Base-by-base conservation (phyloP, 2,888 invertebrate genomes). In the Anthophora plumipes region DNA sequence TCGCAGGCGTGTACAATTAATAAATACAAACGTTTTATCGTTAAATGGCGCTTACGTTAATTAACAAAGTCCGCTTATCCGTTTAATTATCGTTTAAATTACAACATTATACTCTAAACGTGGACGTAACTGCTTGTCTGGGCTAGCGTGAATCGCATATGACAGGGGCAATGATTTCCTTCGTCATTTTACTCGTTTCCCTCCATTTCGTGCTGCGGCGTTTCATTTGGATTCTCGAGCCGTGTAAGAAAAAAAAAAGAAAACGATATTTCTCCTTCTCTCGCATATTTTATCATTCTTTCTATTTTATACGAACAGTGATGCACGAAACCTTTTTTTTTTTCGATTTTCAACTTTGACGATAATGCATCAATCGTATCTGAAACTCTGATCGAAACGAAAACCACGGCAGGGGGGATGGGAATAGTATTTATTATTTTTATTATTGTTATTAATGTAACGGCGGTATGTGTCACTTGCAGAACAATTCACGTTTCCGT, bases 41-140 rank as follows among this genome's bases (percentile, higher is more conserved):
- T 69, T 31, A n/a, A 41, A 22, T 43, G 43, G 31, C 41, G 52
- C 68, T 41, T 41, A 20, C 0, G 25, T 50, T 20, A 54, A 67
- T n/a, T 60, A 61, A 61, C n/a, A n/a, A 52, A 4, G 14, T 52
- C 50, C n/a, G 20, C 50, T 41, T 52, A 67, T 25, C 4, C 7
- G 7, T 25, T 67, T 67, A 67, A 55, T 22, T n/a, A n/a, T 22
- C 22, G 22, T 54, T 54, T 54, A 22, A 54, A 20, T 54, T 31
- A 25, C 46, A 55, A 70, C n/a, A 52, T 5, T 60, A 50, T 20
- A 71, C 25, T 17, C 54, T 67, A 60, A 54, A 39, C 12, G 12
- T 48, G 59, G 54, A 72, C 66, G 61, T 70, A 76, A 37, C 75
- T 55, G 17, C 22, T 60, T 22, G 54, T n/a, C n/a, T n/a, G 31